Evolutionary conservation across 2,888 invertebrate species (phyloP), one percentile per base, ranked within the genome.

Genomic region (Lochmaea crataegi): DNA sequence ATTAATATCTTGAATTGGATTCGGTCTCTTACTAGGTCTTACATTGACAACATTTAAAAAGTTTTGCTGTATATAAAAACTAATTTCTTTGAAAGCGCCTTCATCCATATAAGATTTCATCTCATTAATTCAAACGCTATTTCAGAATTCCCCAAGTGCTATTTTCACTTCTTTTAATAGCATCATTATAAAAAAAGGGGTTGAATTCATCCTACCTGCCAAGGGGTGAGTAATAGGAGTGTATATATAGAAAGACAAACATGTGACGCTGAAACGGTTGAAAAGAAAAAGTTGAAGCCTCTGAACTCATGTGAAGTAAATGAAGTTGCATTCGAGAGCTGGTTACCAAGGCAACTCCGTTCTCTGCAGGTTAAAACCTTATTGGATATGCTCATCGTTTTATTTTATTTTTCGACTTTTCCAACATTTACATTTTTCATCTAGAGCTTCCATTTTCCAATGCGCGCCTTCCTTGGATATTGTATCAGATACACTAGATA

Each of bases 341-440:
- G 81, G 85, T 86, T 82, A 77, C 85, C 85, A 82, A 77, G 85
- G 84, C 84, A 83, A 86, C 85, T 74, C 81, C 80, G 79, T 84
- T 85, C 84, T 85, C 85, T 83, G 84, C 85, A 86, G 86, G 85
- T 86, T 86, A 86, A 84, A 85, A 84, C 86, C 86, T 86, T 86
- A 86, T 86, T 86, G 86, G 86, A 86, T 86, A 86, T 86, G 85
- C 85, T 85, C 83, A 84, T 84, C 85, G 85, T 83, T 85, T 85
- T 85, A 85, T 85, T 86, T 85, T 86, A 85, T 85, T 85, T 80
- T 84, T 84, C 83, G 83, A 82, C 83, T 85, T 84, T 84, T 84
- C 78, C 77, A 78, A 78, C 83, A 83, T 85, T 84, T 85, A 84
- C 85, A 85, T 85, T 85, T 84, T 85, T 85, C 82, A 85, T 84